Percentiles rank a stretch among this genome's conserved stretches.
Evolutionary conservation across 2,888 invertebrate species (phyloP).

Genomic region (Torymus auratus): DNA sequence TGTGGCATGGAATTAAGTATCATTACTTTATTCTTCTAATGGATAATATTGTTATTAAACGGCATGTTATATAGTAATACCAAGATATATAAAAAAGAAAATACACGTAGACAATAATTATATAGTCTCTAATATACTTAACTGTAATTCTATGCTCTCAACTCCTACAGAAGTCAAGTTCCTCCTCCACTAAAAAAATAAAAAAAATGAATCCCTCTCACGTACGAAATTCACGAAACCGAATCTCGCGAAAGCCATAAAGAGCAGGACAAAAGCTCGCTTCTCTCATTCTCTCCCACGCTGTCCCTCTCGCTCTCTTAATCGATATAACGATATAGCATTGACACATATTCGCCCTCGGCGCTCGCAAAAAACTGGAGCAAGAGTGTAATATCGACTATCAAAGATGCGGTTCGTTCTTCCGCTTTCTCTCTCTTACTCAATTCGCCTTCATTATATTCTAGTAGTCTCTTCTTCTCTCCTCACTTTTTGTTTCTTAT

Average conservation of each 20-base stretch:
- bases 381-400: conserved; percentile 41
- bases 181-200: conserved; percentile 4
- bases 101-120: no score
- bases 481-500: conserved; percentile 6
- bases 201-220: conserved; percentile 10
- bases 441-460: conserved; percentile 37
- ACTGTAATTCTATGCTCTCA: neutral
- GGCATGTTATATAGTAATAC: no score
- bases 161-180: conserved; percentile 18
- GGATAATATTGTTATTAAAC: no score
- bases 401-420: conserved; percentile 18
- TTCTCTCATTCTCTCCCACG: no score
- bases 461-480: conserved; percentile 4
- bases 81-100: no score
- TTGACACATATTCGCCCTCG: conserved; percentile 39
- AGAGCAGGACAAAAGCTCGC: neutral
- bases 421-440: neutral
- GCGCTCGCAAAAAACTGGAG: conserved; percentile 24
- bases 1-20: no score
- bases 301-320: no score
- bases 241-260: conserved; percentile 3
- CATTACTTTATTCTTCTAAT: no score
- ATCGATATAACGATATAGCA: conserved; percentile 15
- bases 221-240: neutral
- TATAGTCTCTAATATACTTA: no score